phyloP scores from a whole-genome alignment of 2,113 vertebrate species.

The Coptodon bakossiorum region DNA sequence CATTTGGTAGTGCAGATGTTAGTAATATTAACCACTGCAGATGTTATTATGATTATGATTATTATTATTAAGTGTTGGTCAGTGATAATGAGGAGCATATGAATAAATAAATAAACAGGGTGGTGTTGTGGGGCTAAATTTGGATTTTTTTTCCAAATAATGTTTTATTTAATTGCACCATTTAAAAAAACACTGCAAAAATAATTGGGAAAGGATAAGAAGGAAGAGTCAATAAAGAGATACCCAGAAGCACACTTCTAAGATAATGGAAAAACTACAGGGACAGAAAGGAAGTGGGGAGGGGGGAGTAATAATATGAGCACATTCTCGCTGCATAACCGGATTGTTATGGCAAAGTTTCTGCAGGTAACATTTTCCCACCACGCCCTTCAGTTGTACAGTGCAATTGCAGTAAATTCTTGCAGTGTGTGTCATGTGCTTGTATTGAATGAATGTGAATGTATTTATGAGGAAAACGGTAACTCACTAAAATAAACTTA shows the following conservation, averaged over 20 bases:
- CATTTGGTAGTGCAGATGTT: not conserved
- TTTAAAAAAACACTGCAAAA: not conserved
- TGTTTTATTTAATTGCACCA: not conserved
- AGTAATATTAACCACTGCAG: not conserved
- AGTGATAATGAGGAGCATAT: not conserved
- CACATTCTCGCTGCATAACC: conserved; percentile 8
- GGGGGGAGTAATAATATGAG: not conserved
- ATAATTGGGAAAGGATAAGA: not conserved
- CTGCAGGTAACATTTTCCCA: conserved; percentile 35
- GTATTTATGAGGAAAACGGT: not conserved
- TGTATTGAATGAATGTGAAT: not conserved
- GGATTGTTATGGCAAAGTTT: conserved; percentile 22
- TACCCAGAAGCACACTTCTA: not conserved
- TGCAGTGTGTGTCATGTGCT: not conserved
- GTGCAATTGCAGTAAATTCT: not conserved
- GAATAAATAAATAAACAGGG: not conserved
- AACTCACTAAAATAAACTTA: fast-evolving
- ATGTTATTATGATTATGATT: not conserved
- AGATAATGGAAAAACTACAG: not conserved
- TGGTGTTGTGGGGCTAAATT: not conserved
- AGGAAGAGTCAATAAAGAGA: not conserved
- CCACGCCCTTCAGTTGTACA: conserved; percentile 58
- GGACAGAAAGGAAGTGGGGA: not conserved
- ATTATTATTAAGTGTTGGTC: not conserved
- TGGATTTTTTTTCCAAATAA: not conserved